Evolutionary conservation across 2,113 vertebrate genomes (phyloP).

Genomic region (Passer domesticus): DNA sequence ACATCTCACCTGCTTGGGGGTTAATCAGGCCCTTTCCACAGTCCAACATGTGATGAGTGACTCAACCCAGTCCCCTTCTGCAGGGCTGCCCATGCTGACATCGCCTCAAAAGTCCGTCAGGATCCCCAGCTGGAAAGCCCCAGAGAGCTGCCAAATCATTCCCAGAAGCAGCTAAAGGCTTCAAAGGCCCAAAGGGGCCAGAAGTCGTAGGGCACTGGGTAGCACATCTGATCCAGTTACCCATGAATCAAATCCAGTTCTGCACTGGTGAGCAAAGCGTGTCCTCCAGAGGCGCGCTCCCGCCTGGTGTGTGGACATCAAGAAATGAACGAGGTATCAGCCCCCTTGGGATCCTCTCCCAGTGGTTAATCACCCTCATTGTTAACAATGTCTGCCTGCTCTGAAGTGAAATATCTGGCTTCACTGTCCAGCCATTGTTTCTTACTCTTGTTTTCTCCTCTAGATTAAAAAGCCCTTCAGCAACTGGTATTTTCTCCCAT

Average conservation of each 20-base stretch:
- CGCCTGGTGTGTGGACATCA: background rate
- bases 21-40: background rate
- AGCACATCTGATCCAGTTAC: background rate
- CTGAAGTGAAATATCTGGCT: constrained; percentile 55
- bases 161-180: background rate
- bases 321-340: background rate
- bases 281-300: background rate
- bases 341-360: constrained; percentile 41
- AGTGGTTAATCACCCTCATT: constrained; percentile 49
- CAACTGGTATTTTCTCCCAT: constrained; percentile 54
- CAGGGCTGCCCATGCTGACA: background rate
- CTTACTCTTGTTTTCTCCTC: constrained; percentile 50
- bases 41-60: background rate
- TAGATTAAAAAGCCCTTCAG: constrained; percentile 66
- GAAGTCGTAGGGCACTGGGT: background rate
- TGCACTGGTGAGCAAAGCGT: background rate
- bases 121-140: constrained; percentile 3
- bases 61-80: background rate
- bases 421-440: constrained; percentile 58
- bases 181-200: background rate
- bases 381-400: constrained; percentile 42
- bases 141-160: background rate
- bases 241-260: background rate
- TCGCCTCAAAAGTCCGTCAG: background rate
- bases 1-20: background rate